Evolutionary conservation across 2,888 invertebrate genomes (phyloP), one percentile per base, ranked within the genome.

Genomic region (Eulithis testata): DNA sequence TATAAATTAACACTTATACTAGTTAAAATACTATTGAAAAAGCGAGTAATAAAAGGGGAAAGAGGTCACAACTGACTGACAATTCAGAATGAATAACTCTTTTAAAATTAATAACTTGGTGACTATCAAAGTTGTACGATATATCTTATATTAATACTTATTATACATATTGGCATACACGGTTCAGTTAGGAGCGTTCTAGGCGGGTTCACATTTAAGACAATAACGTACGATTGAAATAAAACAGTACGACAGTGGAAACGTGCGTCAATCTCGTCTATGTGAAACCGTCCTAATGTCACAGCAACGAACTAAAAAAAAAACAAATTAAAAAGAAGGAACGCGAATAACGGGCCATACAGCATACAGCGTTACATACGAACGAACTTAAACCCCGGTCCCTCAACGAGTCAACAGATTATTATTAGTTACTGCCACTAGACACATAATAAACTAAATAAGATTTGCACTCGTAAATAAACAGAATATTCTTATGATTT

Each of bases 51-150:
- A 76, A 74, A 74, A 76, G 73, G 73, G 69, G 72, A 75, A 59
- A 76, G 73, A 63, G 57, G 71, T 56, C 66, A 65, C 63, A 70
- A 66, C 54, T 63, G 50, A 66, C 69, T 64, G 69, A 61, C 65
- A 65, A 37, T 45, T 55, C 49, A 47, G 54, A 60, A 27, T 52
- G 51, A 56, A 66, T 55, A 12, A 66, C 69, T 75, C 69, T 61
- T 70, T 49, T 21, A 21, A 21, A 21, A 21, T 21, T 1, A 21
- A 21, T 21, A 21, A 21, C 21, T 21, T 54, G 73, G 77, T 81
- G 83, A 85, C 85, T 82, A 85, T 73, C 66, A 76, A 74, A 76
- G 76, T 87, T 87, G 86, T 85, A 86, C 87, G 81, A 83, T 80
- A 80, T 80, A 76, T 84, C 84, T 86, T 83, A 82, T 69, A 70